A percentile compares a stretch with the other conserved stretches of the same genome.
Conservation (phyloP, 2,888 invertebrate genomes). For the Carcina quercana region DNA sequence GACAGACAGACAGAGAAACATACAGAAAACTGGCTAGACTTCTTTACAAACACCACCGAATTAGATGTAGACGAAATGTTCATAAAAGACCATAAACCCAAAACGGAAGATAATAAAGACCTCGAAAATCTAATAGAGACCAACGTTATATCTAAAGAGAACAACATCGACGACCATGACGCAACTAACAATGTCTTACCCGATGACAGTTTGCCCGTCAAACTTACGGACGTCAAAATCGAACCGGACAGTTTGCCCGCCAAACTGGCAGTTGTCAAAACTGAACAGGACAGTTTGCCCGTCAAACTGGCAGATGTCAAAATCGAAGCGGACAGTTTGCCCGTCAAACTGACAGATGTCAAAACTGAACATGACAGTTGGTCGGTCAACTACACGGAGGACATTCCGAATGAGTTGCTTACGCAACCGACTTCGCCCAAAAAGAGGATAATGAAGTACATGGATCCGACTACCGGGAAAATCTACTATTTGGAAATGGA, state of each 20-base stretch:
- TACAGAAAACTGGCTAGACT: conserved; percentile 53
- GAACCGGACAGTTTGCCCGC: conserved; percentile 3
- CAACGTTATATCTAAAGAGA: conserved; percentile 13
- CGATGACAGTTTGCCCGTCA: too few relatives aligned
- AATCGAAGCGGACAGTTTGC: conserved; percentile 1
- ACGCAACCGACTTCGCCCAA: conserved; percentile 32
- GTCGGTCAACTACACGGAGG: conserved; percentile 5
- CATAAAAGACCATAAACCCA: conserved; percentile 46
- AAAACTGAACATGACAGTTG: background rate
- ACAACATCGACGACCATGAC: background rate
- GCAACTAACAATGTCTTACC: too few relatives aligned
- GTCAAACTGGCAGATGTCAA: background rate
- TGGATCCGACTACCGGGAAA: conserved; percentile 56
- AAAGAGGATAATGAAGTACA: conserved; percentile 59
- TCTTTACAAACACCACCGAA: conserved; percentile 48
- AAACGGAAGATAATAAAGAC: conserved; percentile 22
- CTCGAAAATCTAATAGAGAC: conserved; percentile 12
- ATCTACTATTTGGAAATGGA: conserved; percentile 66
- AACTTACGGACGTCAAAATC: background rate
- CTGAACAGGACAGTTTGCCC: background rate
- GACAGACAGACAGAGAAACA: conserved; percentile 15
- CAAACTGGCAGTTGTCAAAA: background rate
- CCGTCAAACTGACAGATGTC: background rate
- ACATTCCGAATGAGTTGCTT: conserved; percentile 34
- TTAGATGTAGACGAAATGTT: conserved; percentile 62